Conservation (phyloP, 2,113 vertebrate species). For the Ptyas mucosa region DNA sequence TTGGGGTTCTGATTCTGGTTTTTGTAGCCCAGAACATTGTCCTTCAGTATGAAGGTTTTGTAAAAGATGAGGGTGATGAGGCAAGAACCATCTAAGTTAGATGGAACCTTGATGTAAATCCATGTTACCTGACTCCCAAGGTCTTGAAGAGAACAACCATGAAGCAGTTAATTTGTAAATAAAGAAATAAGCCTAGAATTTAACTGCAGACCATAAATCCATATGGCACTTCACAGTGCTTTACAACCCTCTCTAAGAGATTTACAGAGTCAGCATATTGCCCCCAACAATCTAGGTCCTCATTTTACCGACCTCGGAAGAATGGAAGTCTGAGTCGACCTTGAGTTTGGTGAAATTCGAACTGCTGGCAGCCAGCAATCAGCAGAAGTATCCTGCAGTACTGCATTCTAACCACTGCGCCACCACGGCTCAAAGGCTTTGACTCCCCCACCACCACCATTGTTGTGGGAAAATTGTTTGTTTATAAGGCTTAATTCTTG, state of each 20-base stretch:
- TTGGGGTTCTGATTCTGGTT: neutral
- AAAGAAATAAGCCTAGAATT: neutral
- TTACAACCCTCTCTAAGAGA: too few species aligned
- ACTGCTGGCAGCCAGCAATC: too few species aligned
- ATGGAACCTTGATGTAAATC: neutral
- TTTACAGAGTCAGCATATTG: too few species aligned
- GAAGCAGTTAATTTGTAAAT: neutral
- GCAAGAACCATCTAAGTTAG: neutral
- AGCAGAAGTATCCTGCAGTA: too few species aligned
- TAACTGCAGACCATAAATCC: neutral
- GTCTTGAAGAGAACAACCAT: neutral
- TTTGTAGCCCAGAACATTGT: neutral
- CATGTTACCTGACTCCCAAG: neutral
- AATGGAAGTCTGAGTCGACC: too few species aligned
- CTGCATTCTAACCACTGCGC: too few species aligned
- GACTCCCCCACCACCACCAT: fast-evolving
- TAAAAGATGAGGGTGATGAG: neutral
- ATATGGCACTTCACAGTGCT: neutral
- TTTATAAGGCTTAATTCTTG: neutral
- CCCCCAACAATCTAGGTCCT: too few species aligned
- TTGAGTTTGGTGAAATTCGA: too few species aligned
- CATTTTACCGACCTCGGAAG: too few species aligned
- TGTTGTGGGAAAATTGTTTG: neutral
- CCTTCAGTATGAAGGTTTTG: neutral
- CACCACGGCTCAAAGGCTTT: neutral